Conservation (phyloP, 1,140 invertebrate genomes). For the Phenacoccus solenopsis region DNA sequence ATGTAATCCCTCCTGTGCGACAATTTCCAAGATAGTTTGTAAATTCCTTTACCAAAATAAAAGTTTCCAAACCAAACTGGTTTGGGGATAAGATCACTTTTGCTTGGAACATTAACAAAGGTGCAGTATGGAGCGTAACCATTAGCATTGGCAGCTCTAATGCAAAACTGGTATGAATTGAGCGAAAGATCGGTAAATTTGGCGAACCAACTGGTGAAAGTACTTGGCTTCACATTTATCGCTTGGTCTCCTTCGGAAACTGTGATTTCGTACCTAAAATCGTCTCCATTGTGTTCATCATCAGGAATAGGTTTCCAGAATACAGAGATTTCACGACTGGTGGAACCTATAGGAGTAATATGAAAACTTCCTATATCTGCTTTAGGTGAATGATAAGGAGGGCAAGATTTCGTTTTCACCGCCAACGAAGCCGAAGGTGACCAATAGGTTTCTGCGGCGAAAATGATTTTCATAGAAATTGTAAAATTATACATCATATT, state of each 20-base stretch:
- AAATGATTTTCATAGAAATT: slow-evolving; percentile 43
- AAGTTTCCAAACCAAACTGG: slow-evolving; percentile 51
- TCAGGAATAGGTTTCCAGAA: slow-evolving; percentile 54
- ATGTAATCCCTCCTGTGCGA: slow-evolving; percentile 31
- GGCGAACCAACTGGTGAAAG: not conserved
- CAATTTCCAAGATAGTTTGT: slow-evolving; percentile 57
- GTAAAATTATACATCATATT: slow-evolving; percentile 53
- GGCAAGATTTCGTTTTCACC: slow-evolving; percentile 41
- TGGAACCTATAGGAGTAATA: slow-evolving; percentile 34
- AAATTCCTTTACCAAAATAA: slow-evolving; percentile 45
- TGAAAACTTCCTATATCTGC: slow-evolving; percentile 52
- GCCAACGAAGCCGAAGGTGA: slow-evolving; percentile 43
- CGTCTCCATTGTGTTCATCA: slow-evolving; percentile 44
- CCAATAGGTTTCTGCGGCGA: slow-evolving; percentile 44
- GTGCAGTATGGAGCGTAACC: not conserved
- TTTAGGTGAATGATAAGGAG: slow-evolving; percentile 45
- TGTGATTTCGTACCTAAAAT: slow-evolving; percentile 36
- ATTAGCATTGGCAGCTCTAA: not conserved
- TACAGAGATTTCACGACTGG: slow-evolving; percentile 42
- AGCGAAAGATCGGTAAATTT: not conserved
- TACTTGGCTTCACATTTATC: not conserved
- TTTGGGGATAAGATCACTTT: slow-evolving; percentile 27
- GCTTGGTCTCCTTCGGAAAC: not conserved
- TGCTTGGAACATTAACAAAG: not conserved
- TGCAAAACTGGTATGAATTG: not conserved